These are phyloP conservation scores for Ctenicera cuprea DNA, from an alignment of 2,888 invertebrate genomes.

Conservation along the genomic window DNA sequence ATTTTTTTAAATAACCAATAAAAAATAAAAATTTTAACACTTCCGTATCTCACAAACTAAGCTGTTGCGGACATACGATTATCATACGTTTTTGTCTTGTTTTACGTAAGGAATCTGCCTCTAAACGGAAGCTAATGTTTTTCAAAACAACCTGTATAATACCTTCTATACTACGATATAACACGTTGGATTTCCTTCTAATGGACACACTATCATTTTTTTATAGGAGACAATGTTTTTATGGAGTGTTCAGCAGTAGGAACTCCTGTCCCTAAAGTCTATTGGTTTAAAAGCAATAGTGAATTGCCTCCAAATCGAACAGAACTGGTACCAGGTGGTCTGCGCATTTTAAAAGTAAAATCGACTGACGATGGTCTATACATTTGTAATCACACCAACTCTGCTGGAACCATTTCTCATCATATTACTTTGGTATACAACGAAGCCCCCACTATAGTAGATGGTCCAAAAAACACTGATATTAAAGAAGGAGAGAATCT, in stretches of 20 bases:
- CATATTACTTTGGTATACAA: slow-evolving; percentile 74
- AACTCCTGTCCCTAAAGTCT: slow-evolving; percentile 79
- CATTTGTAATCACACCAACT: slow-evolving; percentile 84
- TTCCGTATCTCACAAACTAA: no score
- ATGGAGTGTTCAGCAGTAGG: slow-evolving; percentile 84
- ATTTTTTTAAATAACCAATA: no score
- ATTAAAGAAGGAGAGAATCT: slow-evolving; percentile 74
- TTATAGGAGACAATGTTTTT: slow-evolving; percentile 78
- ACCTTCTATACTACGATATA: no score
- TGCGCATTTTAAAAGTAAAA: slow-evolving; percentile 77
- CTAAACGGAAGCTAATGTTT: no score
- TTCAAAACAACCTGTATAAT: no score
- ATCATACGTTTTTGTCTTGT: no score
- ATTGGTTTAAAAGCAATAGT: slow-evolving; percentile 80
- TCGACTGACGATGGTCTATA: slow-evolving; percentile 85
- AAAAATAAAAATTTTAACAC: no score
- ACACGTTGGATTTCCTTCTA: no score
- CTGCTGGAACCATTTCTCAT: slow-evolving; percentile 72
- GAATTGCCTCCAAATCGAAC: slow-evolving; percentile 74
- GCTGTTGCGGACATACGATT: no score
- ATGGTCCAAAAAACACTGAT: slow-evolving; percentile 68
- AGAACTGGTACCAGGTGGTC: slow-evolving; percentile 75
- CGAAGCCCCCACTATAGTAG: slow-evolving; percentile 73
- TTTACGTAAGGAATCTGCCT: no score
- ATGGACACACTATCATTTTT: no score